These are phyloP conservation scores for Acheta domesticus DNA, from an alignment of 2,888 invertebrate genomes.

Conservation along the genomic window DNA sequence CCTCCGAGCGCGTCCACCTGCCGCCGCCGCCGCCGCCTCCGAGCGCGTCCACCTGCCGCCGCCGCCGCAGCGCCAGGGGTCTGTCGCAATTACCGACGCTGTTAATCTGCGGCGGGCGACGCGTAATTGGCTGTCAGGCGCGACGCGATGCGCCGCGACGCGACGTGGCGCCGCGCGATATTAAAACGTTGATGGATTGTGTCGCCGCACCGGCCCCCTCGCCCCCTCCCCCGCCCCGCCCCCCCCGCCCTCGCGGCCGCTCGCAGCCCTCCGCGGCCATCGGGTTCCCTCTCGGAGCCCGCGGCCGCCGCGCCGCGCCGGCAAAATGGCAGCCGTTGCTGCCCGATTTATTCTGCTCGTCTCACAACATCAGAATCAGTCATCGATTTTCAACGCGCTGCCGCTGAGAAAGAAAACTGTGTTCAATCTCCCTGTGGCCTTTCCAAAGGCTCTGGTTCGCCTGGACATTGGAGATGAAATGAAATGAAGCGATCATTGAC, in stretches of 20 bases:
- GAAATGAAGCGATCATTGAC: too few relatives aligned
- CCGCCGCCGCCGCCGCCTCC: background rate
- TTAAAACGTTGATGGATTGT: slow-evolving; percentile 18
- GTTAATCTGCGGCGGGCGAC: slow-evolving; percentile 3
- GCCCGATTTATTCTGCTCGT: too few relatives aligned
- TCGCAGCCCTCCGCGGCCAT: too few relatives aligned
- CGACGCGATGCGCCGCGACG: background rate
- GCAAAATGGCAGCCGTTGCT: too few relatives aligned
- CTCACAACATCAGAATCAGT: too few relatives aligned
- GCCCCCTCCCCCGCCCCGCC: background rate
- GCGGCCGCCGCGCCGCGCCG: background rate
- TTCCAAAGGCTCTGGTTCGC: too few relatives aligned
- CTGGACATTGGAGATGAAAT: too few relatives aligned
- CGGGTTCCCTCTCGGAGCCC: background rate
- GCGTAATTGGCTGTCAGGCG: background rate
- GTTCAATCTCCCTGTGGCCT: too few relatives aligned
- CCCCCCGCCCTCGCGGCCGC: background rate
- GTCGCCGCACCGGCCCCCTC: background rate
- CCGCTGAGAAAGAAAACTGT: too few relatives aligned
- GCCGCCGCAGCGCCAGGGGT: background rate
- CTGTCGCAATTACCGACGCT: slow-evolving; percentile 4
- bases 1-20: background rate
- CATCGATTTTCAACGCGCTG: too few relatives aligned
- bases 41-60: background rate
- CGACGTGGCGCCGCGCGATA: background rate